These are phyloP conservation scores for Heliconius melpomene DNA, from an alignment of 1,140 invertebrate genomes.

Conservation along the genomic window DNA sequence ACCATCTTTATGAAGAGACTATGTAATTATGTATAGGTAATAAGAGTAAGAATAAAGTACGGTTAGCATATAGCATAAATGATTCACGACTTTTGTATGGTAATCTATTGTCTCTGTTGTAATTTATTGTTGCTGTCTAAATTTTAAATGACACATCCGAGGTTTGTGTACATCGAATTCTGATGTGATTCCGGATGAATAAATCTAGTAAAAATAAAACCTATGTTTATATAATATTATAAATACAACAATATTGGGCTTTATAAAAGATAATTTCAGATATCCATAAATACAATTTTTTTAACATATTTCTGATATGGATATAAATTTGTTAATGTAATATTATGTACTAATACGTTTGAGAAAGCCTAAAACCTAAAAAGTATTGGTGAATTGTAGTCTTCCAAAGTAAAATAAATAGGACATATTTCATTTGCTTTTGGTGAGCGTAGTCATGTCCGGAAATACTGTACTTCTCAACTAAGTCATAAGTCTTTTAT, in stretches of 20 bases:
- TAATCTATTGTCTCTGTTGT: constrained; percentile 38
- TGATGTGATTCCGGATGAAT: constrained; percentile 25
- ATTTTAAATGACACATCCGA: constrained; percentile 24
- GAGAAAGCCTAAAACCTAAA: constrained; percentile 26
- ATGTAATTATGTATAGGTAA: constrained; percentile 48
- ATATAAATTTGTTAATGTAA: constrained; percentile 21
- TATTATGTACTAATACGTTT: constrained; percentile 20
- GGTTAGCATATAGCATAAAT: constrained; percentile 43
- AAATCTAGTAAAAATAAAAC: constrained; percentile 17
- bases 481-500: constrained; percentile 1
- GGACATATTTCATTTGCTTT: constrained; percentile 10
- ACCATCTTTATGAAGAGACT: constrained; percentile 54
- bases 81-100: constrained; percentile 38
- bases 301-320: constrained; percentile 19
- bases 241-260: constrained; percentile 19
- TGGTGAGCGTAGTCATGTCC: constrained; percentile 20
- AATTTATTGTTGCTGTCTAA: constrained; percentile 37
- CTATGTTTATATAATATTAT: constrained; percentile 22
- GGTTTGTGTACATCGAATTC: constrained; percentile 34
- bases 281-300: constrained; percentile 23
- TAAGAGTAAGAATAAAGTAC: constrained; percentile 45
- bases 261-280: constrained; percentile 13
- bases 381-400: constrained; percentile 37
- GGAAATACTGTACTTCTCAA: not conserved
- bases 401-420: constrained; percentile 34